phyloP scores from a whole-genome alignment of 2,888 invertebrate genomes.

The Gymnoscelis rufifasciata region DNA sequence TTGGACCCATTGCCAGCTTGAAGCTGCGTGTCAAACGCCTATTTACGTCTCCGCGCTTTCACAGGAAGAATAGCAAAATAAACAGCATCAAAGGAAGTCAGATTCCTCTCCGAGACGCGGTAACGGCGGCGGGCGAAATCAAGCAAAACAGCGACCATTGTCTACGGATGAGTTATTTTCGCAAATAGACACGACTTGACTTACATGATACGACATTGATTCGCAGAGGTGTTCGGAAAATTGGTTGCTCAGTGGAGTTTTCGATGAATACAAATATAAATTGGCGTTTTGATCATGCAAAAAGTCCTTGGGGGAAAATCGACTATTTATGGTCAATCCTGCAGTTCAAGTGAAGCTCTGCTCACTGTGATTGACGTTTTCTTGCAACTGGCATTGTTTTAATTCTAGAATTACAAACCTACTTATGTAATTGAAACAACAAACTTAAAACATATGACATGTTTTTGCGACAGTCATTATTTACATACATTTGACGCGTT shows the following conservation, averaged over 20 bases:
- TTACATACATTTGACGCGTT: no score
- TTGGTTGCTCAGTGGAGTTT: background rate
- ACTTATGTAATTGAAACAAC: no score
- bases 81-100: constrained; percentile 75
- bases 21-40: constrained; percentile 71
- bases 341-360: no score
- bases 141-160: constrained; percentile 72
- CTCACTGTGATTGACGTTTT: no score
- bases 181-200: constrained; percentile 60
- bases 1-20: constrained; percentile 17
- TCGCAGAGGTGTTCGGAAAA: constrained; percentile 3
- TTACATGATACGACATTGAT: constrained; percentile 18
- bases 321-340: no score
- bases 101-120: constrained; percentile 57
- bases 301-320: no score
- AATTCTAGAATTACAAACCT: no score
- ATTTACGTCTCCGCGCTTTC: constrained; percentile 66
- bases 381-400: no score
- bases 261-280: no score
- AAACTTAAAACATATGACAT: no score
- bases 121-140: constrained; percentile 48
- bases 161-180: constrained; percentile 74
- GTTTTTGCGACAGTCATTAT: no score
- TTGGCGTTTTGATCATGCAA: no score
- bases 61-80: constrained; percentile 68